These are phyloP conservation scores for Taxidea taxus DNA, from an alignment of 2,113 vertebrate genomes.

Conservation along the genomic window DNA sequence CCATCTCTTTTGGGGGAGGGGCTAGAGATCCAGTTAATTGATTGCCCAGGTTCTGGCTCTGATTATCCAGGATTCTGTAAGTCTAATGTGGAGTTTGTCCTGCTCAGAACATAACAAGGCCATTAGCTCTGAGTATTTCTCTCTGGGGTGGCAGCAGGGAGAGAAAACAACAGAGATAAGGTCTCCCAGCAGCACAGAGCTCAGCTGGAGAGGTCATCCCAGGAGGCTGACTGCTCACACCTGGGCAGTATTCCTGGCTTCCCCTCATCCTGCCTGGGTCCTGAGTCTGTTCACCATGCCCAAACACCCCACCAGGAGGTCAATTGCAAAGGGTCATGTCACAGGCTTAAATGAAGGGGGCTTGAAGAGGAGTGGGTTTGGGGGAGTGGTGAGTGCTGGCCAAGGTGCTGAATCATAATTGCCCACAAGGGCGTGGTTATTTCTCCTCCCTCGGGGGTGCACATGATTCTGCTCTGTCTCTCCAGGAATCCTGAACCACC, in stretches of 20 bases:
- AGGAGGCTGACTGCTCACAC: conserved; percentile 11
- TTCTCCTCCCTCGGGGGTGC: neutral
- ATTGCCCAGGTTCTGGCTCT: neutral
- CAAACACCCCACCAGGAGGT: neutral
- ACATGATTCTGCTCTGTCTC: neutral
- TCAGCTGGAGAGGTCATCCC: neutral
- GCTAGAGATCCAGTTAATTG: neutral
- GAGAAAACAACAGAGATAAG: conserved; percentile 50
- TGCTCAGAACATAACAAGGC: neutral
- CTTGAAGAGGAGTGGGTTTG: no score
- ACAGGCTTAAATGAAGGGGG: neutral
- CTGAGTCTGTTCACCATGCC: neutral
- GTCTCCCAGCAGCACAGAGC: neutral
- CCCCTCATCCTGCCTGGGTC: neutral
- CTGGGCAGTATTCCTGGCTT: neutral
- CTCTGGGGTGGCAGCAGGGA: conserved; percentile 27
- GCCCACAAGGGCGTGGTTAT: neutral
- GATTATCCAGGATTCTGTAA: neutral
- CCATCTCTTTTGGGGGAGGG: neutral
- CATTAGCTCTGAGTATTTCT: conserved; percentile 18
- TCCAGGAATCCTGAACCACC: neutral
- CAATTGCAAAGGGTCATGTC: neutral
- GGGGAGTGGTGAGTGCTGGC: neutral
- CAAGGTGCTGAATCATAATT: conserved; percentile 44
- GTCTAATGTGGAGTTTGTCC: neutral